These are phyloP conservation scores for Kryptolebias ocellatus DNA, from an alignment of 2,797 vertebrate genomes.

Conservation along the genomic window DNA sequence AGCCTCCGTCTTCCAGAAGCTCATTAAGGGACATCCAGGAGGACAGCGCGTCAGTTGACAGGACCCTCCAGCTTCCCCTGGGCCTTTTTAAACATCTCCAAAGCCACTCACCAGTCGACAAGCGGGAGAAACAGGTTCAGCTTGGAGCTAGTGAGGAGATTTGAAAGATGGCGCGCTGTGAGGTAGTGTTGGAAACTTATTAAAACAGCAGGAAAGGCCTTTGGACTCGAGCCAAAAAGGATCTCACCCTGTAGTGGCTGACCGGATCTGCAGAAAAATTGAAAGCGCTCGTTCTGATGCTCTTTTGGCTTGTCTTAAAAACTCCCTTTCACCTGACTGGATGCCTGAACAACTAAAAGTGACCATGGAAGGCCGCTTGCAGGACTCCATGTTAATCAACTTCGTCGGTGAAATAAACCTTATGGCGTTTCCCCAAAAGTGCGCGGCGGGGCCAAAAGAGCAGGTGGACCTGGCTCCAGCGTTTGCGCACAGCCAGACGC, in stretches of 20 bases:
- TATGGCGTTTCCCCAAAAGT: constrained; percentile 66
- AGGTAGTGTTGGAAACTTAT: constrained; percentile 70
- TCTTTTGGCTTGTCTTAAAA: constrained; percentile 12
- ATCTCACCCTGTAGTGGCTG: constrained; percentile 80
- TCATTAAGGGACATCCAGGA: constrained; percentile 87
- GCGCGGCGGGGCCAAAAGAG: constrained; percentile 39
- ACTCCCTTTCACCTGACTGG: constrained; percentile 8
- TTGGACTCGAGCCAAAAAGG: constrained; percentile 87
- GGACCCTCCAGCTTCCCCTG: constrained; percentile 51
- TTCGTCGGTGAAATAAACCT: constrained; percentile 82
- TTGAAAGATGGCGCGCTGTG: constrained; percentile 68
- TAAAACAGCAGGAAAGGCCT: constrained; percentile 81
- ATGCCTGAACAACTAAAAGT: neutral
- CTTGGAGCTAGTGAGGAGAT: constrained; percentile 44
- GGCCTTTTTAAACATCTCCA: constrained; percentile 43
- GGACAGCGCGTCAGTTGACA: constrained; percentile 81
- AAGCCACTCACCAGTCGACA: constrained; percentile 30
- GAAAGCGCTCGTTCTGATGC: constrained; percentile 59
- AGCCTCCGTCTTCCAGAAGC: constrained; percentile 87
- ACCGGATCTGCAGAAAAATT: constrained; percentile 74
- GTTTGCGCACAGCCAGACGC: constrained; percentile 60
- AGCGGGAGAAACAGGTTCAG: constrained; percentile 58
- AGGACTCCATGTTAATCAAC: constrained; percentile 77
- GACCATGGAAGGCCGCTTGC: constrained; percentile 74
- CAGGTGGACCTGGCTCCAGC: constrained; percentile 35